These are phyloP conservation scores for Gymnoscopelus microlampas DNA, from an alignment of 2,797 vertebrate species.

Conservation along the genomic window DNA sequence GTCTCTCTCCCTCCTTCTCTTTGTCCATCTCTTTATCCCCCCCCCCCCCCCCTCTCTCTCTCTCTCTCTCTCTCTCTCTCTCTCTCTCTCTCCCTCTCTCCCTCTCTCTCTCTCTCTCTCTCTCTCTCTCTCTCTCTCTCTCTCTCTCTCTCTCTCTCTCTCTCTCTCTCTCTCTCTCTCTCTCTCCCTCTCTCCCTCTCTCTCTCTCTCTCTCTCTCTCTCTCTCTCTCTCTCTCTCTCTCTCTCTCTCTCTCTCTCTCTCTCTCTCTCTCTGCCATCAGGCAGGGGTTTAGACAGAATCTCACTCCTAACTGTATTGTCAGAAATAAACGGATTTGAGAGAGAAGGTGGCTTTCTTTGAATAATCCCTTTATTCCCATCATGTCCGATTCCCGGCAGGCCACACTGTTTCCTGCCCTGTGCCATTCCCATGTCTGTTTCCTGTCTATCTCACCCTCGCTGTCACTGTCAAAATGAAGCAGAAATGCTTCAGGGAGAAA, in stretches of 20 bases:
- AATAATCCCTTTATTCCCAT: too few relatives aligned
- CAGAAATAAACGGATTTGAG: too few relatives aligned
- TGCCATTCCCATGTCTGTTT: too few relatives aligned
- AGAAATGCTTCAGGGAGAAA: too few relatives aligned
- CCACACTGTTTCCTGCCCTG: too few relatives aligned
- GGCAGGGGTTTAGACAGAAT: too few relatives aligned
- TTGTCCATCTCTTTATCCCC: too few relatives aligned
- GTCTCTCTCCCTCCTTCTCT: neutral
- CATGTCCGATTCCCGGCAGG: too few relatives aligned
- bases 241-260: neutral
- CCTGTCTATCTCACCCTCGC: too few relatives aligned
- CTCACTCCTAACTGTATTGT: too few relatives aligned
- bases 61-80: neutral
- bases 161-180: neutral
- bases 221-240: neutral
- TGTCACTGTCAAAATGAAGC: too few relatives aligned
- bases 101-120: neutral
- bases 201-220: neutral
- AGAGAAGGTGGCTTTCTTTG: too few relatives aligned
- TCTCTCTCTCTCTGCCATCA: neutral
- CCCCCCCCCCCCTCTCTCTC: neutral
- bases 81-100: neutral
- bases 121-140: neutral
- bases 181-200: neutral
- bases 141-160: neutral